Base-by-base conservation (phyloP, 2,797 vertebrate species). In the Ptychadena robeensis region DNA sequence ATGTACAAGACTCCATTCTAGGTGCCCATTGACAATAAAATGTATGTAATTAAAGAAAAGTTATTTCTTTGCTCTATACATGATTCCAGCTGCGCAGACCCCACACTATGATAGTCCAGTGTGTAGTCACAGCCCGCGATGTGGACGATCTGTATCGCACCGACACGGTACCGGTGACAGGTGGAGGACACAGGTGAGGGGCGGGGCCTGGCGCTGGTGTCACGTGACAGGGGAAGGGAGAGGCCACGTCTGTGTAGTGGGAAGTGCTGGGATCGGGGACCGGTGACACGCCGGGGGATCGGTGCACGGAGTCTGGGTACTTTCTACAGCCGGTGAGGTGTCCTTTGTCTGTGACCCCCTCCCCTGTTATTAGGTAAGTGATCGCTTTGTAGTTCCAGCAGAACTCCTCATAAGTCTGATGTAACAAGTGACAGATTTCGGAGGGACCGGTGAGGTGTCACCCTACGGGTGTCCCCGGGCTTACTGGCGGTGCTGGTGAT, bases 211-310 rank as follows among this genome's bases (percentile, higher is more conserved):
- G 57, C 34, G 48, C 6, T 28, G 15, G 5, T 27, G 38, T 74
- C 74, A 72, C 65, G 76, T 73, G 76, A 83, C 75, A 37, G 38
- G n/a, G 65, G 27, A 44, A 64, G 10, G 81, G 69, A 32, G 61
- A 67, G 82, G 82, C 75, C 82, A 83, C 82, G 82, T 83, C 61
- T 79, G 73, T 79, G 35, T 59, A 38, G 2, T 18, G 69, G n/a
- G 73, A n/a, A n/a, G 1, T 8, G 18, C 6, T 1, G 70, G 15
- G 38, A 7, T 53, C 44, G 4, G 44, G 22, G 15, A 10, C 22
- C 32, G 6, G 61, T 22, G 57, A 30, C 27, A 14, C 6, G 0
- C 22, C 9, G 5, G 44, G 37, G 63, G 32, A 37, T 10, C 53
- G 11, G 30, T 0, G 4, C 5, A 53, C n/a, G 10, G 32, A 8